Conservation (phyloP, 2,113 vertebrate genomes). For the Pandion haliaetus region DNA sequence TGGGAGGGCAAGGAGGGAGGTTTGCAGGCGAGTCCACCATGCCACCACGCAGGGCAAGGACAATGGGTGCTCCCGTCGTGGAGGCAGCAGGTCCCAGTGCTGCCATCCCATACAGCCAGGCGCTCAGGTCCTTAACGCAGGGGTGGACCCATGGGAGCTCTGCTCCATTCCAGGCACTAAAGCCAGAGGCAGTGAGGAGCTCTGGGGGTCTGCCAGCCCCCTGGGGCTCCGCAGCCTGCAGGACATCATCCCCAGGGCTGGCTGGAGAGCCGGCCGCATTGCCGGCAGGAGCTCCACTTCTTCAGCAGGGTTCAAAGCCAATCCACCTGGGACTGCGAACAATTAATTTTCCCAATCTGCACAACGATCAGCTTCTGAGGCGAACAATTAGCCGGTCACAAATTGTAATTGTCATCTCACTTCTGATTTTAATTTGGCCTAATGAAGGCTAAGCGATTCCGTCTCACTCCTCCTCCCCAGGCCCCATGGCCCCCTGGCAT, state of each 20-base stretch:
- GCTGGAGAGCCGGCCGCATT: neutral
- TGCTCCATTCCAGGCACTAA: rapidly evolving
- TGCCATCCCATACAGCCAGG: neutral
- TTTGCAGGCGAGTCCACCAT: rapidly evolving
- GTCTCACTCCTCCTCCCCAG: neutral
- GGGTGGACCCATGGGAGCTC: neutral
- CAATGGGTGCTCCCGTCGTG: rapidly evolving
- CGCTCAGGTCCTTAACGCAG: rapidly evolving
- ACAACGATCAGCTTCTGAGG: conserved; percentile 56
- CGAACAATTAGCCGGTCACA: conserved; percentile 72
- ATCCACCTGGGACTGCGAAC: conserved; percentile 64
- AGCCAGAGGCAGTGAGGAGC: neutral
- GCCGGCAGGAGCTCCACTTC: rapidly evolving
- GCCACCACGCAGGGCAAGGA: neutral
- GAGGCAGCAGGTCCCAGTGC: neutral
- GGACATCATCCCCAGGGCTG: neutral
- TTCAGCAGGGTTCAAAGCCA: neutral
- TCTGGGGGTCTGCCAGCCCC: neutral
- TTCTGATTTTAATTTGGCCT: conserved; percentile 77
- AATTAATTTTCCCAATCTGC: conserved; percentile 72
- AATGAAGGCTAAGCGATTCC: conserved; percentile 73
- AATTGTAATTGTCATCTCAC: conserved; percentile 78
- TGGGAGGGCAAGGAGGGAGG: neutral
- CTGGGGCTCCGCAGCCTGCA: neutral
- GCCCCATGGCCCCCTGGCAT: neutral